Evolutionary conservation across 2,797 vertebrate genomes (phyloP).

Genomic region (Dermochelys coriacea): DNA sequence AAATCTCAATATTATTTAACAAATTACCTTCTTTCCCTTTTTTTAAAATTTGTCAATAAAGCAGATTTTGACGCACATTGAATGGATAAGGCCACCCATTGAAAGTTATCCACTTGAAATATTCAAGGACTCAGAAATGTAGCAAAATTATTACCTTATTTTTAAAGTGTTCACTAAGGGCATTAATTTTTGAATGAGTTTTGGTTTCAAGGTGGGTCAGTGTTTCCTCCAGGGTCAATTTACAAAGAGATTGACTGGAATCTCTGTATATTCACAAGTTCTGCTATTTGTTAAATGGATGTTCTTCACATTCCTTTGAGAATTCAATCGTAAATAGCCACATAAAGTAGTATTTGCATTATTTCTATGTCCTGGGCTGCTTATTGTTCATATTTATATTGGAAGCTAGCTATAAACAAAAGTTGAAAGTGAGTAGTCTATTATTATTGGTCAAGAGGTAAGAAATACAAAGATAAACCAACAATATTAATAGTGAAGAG

Average conservation of each 20-base stretch:
- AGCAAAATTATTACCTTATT: background rate
- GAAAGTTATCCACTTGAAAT: constrained; percentile 34
- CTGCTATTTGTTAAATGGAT: background rate
- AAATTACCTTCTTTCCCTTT: background rate
- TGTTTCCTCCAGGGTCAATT: background rate
- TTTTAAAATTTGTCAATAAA: background rate
- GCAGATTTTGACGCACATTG: constrained; percentile 3
- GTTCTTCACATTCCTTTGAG: background rate
- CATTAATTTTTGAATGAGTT: background rate
- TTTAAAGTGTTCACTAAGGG: background rate
- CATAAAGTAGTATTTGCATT: background rate
- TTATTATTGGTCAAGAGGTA: background rate
- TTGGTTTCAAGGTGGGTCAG: background rate
- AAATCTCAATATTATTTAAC: background rate
- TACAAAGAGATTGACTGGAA: constrained; percentile 5
- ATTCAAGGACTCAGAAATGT: background rate
- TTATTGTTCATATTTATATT: background rate
- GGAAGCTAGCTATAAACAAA: background rate
- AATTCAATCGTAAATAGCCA: background rate
- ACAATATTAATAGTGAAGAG: background rate
- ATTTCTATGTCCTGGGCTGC: background rate
- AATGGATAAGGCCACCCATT: background rate
- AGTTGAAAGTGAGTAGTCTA: background rate
- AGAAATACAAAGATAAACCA: background rate
- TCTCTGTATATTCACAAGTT: background rate